Evolutionary conservation across 2,113 vertebrate species (phyloP), one percentile per base, ranked within the genome.

Genomic region (Plectropomus leopardus): DNA sequence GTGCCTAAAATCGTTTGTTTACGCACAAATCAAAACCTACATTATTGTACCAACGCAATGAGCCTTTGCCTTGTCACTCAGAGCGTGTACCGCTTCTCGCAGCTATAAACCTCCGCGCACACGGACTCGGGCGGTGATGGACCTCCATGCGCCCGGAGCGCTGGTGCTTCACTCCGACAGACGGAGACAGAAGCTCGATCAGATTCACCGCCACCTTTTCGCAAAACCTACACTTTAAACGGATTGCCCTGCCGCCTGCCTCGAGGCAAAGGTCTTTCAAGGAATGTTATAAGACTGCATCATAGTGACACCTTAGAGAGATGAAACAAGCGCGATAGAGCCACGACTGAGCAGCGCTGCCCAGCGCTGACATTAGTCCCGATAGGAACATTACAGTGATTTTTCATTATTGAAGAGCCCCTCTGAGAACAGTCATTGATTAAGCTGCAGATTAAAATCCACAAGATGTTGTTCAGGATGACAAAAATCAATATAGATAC

Each of bases 1-100:
- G 71, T 68, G 82, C 89, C 79, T 81, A 80, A 83, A 50, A 7
- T 5, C 0, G 47, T 14, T 30, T 5, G 6, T 42, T 40, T 19
- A 36, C 44, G 53, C 42, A 4, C 44, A 54, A 58, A 16, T 67
- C 21, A 13, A 4, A 63, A 8, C 19, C 13, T 2, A 3, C 64
- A 9, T 42, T 24, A 1, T n/a, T 1, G 4, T 0, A 34, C 1
- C 53, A 3, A 40, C 14, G 28, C 15, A 17, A 34, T 13, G 17
- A 23, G 24, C 24, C 16, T 42, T 13, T 28, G 30, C 5, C 10
- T 30, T 9, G 15, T 16, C 54, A 9, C 40, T 3, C 44, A 36
- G 17, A 36, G 19, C 28, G 8, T 40, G 23, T 0, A 17, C 6
- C 4, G 26, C 48, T 16, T 44, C 30, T 45, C 59, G 48, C 28